These are phyloP conservation scores for Rissa tridactyla DNA, from an alignment of 2,113 vertebrate species.

Conservation along the genomic window DNA sequence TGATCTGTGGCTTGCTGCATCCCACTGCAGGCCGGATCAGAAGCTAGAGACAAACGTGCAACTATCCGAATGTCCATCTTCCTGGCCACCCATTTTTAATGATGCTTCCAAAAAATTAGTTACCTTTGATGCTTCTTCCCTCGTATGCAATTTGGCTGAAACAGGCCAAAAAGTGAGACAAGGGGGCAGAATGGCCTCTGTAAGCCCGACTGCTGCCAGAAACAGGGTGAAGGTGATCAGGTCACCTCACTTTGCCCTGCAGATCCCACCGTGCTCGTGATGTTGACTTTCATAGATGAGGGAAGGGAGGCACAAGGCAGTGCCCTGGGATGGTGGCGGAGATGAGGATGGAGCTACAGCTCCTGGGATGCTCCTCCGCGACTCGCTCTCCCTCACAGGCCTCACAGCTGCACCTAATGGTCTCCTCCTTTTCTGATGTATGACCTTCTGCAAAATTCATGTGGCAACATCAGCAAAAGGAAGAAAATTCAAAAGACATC, in stretches of 20 bases:
- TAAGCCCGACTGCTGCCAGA: background rate
- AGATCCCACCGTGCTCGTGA: background rate
- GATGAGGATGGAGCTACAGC: background rate
- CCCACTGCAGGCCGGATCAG: background rate
- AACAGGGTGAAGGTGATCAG: background rate
- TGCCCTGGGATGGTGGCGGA: background rate
- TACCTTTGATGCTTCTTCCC: background rate
- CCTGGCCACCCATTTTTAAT: background rate
- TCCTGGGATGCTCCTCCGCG: background rate
- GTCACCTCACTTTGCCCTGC: background rate
- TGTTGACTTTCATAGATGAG: background rate
- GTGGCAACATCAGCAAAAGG: background rate
- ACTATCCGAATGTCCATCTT: background rate
- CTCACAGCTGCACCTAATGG: background rate
- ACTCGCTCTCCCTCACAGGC: background rate
- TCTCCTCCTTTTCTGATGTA: background rate
- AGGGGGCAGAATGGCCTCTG: background rate
- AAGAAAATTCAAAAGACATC: conserved; percentile 13
- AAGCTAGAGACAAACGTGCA: background rate
- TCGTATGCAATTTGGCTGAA: background rate
- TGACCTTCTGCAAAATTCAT: background rate
- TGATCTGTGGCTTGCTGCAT: background rate
- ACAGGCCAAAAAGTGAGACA: background rate
- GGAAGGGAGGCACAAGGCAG: background rate
- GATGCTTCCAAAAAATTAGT: background rate